A percentile compares a stretch with the other conserved stretches of the same genome.
Conservation (phyloP, 2,113 vertebrate genomes). For the Eidolon helvum region DNA sequence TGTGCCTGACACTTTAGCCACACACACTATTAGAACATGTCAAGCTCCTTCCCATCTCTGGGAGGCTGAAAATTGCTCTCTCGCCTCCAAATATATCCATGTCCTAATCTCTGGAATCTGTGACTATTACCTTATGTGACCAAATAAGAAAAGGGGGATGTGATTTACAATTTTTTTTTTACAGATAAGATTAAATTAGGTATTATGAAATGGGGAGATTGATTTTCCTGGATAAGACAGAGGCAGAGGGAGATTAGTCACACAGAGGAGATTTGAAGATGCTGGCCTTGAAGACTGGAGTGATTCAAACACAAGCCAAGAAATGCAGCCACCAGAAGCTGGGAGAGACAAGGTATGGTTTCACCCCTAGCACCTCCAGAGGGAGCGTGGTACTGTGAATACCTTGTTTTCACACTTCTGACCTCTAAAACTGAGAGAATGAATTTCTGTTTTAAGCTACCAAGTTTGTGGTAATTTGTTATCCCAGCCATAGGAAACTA, state of each 20-base stretch:
- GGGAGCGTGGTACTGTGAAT: fast-evolving
- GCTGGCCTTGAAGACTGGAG: not conserved
- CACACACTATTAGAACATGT: not conserved
- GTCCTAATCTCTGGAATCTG: not conserved
- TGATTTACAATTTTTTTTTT: not conserved
- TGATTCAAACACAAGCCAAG: not conserved
- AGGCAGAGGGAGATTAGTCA: not conserved
- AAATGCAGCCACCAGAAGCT: not conserved
- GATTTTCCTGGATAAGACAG: not conserved
- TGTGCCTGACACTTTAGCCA: not conserved
- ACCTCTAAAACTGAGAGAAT: not conserved
- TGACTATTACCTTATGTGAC: not conserved
- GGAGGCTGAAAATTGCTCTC: not conserved
- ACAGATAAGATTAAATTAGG: not conserved
- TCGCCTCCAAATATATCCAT: not conserved
- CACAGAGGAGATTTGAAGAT: not conserved
- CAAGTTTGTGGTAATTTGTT: not conserved
- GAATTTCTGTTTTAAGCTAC: not conserved
- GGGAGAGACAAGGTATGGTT: not conserved
- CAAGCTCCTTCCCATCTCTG: not conserved
- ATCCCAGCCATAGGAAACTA: not conserved
- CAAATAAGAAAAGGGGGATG: not conserved
- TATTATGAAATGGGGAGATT: not conserved
- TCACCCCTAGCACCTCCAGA: not conserved
- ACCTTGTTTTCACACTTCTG: not conserved